Evolutionary conservation across 2,888 invertebrate species (phyloP), one percentile per base, ranked within the genome.

Genomic region (Aleiodes testaceus): DNA sequence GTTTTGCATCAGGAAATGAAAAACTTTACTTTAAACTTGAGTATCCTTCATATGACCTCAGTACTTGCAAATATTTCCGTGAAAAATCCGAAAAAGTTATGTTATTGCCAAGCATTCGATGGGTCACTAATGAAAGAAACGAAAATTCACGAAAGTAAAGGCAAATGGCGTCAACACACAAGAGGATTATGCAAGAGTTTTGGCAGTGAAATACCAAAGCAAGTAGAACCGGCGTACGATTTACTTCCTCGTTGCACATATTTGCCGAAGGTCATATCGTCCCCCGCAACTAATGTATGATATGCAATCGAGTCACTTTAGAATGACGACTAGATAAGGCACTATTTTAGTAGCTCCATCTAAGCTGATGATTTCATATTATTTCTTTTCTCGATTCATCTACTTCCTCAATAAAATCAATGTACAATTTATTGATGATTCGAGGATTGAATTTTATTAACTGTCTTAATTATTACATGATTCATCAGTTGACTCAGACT

Each of bases 121-220:
- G 9, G 16, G n/a, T 55, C n/a, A 45, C 68, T 70, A 63, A 42
- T 7, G 26, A 59, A 59, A 59, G 36, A 7, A 36, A 14, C 36
- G 36, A 18, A 42, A 59, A 59, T 9, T 59, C 42, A 59, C 16
- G 64, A 66, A 45, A 20, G 12, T 7, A 16, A 66, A 66, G 59
- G 44, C 55, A 42, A 53, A 67, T 53, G 52, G 70, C 68, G 71
- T 74, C 77, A 77, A 73, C 73, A 36, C 7, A 36, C 36, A 74
- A 71, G 63, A 22, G 36, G 45, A 76, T 77, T 77, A 76, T 76
- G 77, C 74, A 77, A 77, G 69, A 70, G 66, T 77, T 77, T 77
- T 77, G 77, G 77, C 77, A 77, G 71, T 74, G 77, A 74, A 77
- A 77, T 77, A 74, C 74, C 74, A 72, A 47, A 65, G 12, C 45